Percentiles rank a stretch among this genome's conserved stretches.
phyloP scores from a whole-genome alignment of 1,140 invertebrate genomes.

The Atopsyche davidsoni region DNA sequence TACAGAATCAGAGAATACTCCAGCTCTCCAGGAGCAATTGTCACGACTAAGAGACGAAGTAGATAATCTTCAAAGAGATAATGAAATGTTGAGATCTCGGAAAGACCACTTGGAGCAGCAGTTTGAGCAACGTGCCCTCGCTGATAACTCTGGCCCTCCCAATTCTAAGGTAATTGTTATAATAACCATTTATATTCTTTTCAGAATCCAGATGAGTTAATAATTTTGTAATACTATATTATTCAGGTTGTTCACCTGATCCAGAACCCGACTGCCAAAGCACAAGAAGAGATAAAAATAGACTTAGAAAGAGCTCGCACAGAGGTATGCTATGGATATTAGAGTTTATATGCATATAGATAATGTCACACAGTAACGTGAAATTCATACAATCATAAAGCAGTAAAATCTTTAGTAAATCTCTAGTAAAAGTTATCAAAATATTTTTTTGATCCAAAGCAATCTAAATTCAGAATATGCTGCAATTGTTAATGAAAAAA shows the following conservation, averaged over 20 bases:
- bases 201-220: constrained; percentile 9
- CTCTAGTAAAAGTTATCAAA: too few species aligned
- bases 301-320: constrained; percentile 62
- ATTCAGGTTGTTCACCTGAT: constrained; percentile 56
- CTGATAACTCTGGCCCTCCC: constrained; percentile 49
- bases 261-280: constrained; percentile 69
- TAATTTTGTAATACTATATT: constrained; percentile 21
- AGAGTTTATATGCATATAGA: too few species aligned
- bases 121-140: constrained; percentile 56
- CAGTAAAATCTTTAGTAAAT: too few species aligned
- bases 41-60: constrained; percentile 45
- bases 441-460: too few species aligned
- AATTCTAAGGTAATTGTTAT: constrained; percentile 35
- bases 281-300: constrained; percentile 56
- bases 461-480: too few species aligned
- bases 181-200: constrained; percentile 19
- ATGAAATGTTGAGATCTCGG: constrained; percentile 51
- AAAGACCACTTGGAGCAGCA: constrained; percentile 60
- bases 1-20: constrained; percentile 19
- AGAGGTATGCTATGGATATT: constrained; percentile 54
- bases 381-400: too few species aligned
- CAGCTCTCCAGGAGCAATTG: constrained; percentile 36
- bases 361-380: too few species aligned
- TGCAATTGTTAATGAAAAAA: too few species aligned
- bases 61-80: constrained; percentile 49